A percentile compares a stretch with the other conserved stretches of the same genome.
Conservation (phyloP, 2,888 invertebrate species). For the Leptarthrus brevirostris region DNA sequence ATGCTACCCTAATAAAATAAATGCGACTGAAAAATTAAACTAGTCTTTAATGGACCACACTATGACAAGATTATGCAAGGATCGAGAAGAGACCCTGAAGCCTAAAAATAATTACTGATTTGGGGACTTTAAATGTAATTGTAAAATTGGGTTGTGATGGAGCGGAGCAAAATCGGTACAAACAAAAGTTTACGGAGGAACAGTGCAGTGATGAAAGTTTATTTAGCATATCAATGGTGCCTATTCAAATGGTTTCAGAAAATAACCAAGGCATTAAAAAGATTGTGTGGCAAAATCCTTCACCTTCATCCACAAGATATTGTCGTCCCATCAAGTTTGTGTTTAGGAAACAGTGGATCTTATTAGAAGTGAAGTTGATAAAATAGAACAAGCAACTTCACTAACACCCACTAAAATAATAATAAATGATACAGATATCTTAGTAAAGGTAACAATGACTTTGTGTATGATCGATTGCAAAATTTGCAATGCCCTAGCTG, state of each 20-base stretch:
- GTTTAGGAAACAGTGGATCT: background rate
- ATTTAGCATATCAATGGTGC: constrained; percentile 4
- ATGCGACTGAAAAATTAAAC: background rate
- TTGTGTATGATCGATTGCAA: background rate
- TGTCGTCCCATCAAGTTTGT: constrained; percentile 11
- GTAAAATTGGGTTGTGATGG: constrained; percentile 6
- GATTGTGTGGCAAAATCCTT: background rate
- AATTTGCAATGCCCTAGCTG: background rate
- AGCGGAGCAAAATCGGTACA: background rate
- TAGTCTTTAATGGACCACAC: constrained; percentile 1
- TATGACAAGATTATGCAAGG: background rate
- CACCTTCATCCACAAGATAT: background rate
- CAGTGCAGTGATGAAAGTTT: background rate
- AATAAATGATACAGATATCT: background rate
- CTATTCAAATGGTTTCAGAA: background rate
- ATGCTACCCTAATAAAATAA: background rate
- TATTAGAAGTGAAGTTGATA: background rate
- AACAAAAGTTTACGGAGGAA: constrained; percentile 5
- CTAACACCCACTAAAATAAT: constrained; percentile 1
- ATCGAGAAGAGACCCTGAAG: background rate
- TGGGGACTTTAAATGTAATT: background rate
- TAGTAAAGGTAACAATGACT: background rate
- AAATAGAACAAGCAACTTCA: constrained; percentile 3
- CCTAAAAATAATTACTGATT: background rate
- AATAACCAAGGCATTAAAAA: background rate